Percentiles rank a stretch among this genome's conserved stretches.
Conservation (phyloP, 1,140 invertebrate species). For the Nylanderia fulva region DNA sequence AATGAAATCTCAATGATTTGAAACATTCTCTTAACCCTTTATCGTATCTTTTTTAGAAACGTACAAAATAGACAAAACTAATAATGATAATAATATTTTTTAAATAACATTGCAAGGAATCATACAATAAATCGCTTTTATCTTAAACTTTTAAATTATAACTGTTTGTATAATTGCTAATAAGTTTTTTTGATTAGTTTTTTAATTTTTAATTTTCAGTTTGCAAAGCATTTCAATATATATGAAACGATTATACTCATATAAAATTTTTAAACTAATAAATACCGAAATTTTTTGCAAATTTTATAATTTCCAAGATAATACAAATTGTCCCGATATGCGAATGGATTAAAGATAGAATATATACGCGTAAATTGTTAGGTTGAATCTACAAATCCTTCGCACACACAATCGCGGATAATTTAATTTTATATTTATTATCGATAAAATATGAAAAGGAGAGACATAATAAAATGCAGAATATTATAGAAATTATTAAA, state of each 20-base stretch:
- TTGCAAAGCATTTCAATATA: no score
- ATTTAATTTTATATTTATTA: slow-evolving; percentile 11
- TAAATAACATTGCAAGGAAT: no score
- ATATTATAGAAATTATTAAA: neutral
- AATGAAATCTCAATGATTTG: slow-evolving; percentile 1
- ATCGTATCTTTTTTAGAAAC: neutral
- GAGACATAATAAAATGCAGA: neutral
- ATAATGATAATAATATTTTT: no score
- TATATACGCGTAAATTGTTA: neutral
- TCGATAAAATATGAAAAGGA: neutral
- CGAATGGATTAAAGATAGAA: neutral
- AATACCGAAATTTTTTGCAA: neutral
- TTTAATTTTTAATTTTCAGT: no score
- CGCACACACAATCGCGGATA: neutral
- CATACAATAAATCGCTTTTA: no score
- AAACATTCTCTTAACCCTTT: neutral
- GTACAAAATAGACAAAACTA: neutral
- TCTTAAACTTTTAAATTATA: no score
- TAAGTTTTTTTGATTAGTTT: no score
- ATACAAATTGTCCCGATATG: neutral
- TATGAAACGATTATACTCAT: no score
- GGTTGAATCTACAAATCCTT: neutral
- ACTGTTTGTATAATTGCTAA: no score
- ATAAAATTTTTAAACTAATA: no score
- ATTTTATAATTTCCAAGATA: neutral